phyloP scores from a whole-genome alignment of 1,140 invertebrate genomes.

The Orchestia grillus region DNA sequence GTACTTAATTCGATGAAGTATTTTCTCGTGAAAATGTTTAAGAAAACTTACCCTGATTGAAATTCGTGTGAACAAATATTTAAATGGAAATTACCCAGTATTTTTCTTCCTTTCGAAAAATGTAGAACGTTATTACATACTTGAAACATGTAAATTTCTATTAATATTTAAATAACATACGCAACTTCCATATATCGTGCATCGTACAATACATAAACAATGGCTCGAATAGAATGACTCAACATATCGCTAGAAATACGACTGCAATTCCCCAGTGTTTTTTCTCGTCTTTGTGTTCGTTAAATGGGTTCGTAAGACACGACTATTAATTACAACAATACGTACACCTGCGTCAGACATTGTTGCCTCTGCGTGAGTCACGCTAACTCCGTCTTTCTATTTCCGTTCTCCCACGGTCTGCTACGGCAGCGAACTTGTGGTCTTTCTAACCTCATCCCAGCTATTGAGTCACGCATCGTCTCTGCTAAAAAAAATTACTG shows the following conservation, averaged over 20 bases:
- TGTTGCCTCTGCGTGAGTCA: background rate
- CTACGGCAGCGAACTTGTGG: background rate
- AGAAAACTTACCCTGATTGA: no score
- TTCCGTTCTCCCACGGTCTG: background rate
- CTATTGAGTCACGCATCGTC: background rate
- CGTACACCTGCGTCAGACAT: slow-evolving; percentile 59
- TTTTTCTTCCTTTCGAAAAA: no score
- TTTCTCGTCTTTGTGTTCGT: background rate
- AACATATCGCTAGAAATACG: background rate
- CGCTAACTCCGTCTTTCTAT: background rate
- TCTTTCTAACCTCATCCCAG: background rate
- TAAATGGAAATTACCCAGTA: no score
- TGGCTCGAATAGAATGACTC: background rate
- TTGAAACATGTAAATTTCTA: no score
- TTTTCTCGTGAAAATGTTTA: background rate
- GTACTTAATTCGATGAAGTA: background rate
- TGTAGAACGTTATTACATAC: no score
- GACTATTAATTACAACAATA: background rate
- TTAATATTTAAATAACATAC: no score
- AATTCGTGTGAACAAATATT: no score
- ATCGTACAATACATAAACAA: background rate
- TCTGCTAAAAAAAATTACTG: background rate
- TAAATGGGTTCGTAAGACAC: background rate
- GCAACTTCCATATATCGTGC: no score
- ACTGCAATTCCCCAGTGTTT: background rate